Percentiles rank a stretch among this genome's conserved stretches.
phyloP scores from a whole-genome alignment of 2,113 vertebrate genomes.

The Lepidothrix coronata region DNA sequence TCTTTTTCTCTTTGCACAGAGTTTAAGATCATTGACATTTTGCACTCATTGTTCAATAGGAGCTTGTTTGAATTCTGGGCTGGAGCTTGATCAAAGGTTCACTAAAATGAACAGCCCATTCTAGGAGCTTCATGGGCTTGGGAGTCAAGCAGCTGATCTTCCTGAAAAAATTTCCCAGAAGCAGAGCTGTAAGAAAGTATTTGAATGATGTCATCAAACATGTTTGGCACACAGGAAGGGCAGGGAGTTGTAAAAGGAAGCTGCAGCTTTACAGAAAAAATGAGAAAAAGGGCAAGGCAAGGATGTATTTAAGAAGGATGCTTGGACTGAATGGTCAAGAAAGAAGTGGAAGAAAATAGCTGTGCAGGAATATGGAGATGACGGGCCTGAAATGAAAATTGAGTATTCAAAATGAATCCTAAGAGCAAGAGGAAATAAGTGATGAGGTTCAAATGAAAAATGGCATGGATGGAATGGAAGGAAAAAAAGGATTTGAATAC shows the following conservation, averaged over 20 bases:
- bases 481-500: background rate
- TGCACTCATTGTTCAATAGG: background rate
- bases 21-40: background rate
- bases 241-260: background rate
- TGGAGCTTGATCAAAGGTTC: background rate
- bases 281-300: background rate
- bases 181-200: background rate
- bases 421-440: background rate
- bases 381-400: background rate
- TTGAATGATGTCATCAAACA: background rate
- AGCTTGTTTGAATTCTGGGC: background rate
- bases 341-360: background rate
- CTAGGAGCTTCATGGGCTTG: background rate
- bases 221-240: background rate
- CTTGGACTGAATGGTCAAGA: background rate
- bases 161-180: background rate
- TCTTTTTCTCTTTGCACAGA: background rate
- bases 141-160: background rate
- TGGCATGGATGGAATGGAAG: background rate
- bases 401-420: background rate
- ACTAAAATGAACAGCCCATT: background rate
- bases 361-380: background rate
- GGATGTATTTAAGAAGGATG: background rate
- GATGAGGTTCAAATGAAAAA: background rate
- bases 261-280: background rate